These are phyloP conservation scores for Cephalopachus bancanus DNA, from an alignment of 2,797 vertebrate species.

Conservation along the genomic window DNA sequence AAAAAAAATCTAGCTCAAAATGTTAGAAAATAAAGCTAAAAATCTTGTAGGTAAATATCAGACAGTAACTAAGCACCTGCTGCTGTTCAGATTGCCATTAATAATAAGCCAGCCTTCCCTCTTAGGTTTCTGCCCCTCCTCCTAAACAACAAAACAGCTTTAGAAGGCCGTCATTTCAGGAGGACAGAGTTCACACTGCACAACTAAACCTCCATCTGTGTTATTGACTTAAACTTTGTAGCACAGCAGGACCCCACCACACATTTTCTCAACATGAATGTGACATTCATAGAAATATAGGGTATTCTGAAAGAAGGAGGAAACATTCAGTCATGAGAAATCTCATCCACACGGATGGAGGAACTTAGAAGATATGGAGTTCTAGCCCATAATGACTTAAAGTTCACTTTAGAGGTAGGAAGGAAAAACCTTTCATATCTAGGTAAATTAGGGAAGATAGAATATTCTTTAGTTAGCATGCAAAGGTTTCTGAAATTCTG, in stretches of 20 bases:
- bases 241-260: background rate
- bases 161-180: background rate
- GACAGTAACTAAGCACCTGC: background rate
- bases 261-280: background rate
- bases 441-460: constrained; percentile 16
- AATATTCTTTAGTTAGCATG: background rate
- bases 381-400: background rate
- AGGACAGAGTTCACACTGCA: background rate
- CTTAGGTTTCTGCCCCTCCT: background rate
- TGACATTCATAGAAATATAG: background rate
- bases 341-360: background rate
- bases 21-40: background rate
- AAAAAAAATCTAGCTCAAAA: background rate
- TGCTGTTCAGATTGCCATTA: background rate
- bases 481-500: background rate
- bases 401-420: background rate
- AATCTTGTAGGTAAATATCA: background rate
- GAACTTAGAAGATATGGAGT: background rate
- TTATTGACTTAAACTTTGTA: too few relatives aligned
- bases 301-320: background rate
- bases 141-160: background rate
- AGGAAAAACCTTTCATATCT: background rate
- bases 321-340: background rate
- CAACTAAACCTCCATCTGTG: background rate
- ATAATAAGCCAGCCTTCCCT: background rate